A percentile compares a stretch with the other conserved stretches of the same genome.
These are phyloP conservation scores for Toxostoma redivivum DNA, from an alignment of 2,113 vertebrate genomes.

Conservation along the genomic window DNA sequence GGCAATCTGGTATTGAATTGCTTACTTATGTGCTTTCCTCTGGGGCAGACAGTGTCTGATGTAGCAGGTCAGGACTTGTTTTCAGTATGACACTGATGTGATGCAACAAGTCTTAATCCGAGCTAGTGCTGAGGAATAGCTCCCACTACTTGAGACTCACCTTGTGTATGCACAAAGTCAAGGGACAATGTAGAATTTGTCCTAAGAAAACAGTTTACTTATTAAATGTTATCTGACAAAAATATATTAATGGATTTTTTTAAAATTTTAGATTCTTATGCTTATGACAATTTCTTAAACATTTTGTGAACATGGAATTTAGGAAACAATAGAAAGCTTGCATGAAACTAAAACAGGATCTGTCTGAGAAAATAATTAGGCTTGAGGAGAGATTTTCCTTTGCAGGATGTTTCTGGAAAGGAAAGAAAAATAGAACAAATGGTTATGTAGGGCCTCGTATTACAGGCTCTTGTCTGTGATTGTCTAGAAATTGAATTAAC, in stretches of 20 bases:
- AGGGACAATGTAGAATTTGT: neutral
- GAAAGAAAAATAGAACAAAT: conserved; percentile 36
- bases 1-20: neutral
- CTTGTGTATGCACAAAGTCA: neutral
- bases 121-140: neutral
- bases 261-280: neutral
- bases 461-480: neutral
- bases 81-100: neutral
- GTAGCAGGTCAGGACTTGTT: neutral
- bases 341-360: neutral
- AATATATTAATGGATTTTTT: neutral
- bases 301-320: neutral
- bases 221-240: neutral
- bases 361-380: conserved; percentile 50
- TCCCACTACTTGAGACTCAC: neutral
- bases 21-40: neutral
- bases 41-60: neutral
- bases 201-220: neutral
- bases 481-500: conserved; percentile 43
- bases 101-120: neutral
- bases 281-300: neutral
- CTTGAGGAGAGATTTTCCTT: conserved; percentile 13
- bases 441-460: neutral
- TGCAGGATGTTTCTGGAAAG: conserved; percentile 32
- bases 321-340: neutral